Evolutionary conservation across 1,140 invertebrate species (phyloP).

Genomic region (Ooceraea biroi): DNA sequence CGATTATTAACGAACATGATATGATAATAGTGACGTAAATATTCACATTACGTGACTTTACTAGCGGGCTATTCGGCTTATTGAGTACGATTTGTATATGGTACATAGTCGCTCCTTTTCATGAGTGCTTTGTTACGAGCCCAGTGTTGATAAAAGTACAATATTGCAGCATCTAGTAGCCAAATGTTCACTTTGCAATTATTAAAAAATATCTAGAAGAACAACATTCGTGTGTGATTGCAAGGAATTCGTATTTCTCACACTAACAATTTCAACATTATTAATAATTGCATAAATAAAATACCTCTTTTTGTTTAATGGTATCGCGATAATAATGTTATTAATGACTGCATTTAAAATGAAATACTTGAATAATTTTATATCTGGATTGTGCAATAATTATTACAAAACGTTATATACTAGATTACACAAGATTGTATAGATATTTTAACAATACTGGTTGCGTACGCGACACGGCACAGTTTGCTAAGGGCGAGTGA

Average conservation of each 20-base stretch:
- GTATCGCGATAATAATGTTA: too few species aligned
- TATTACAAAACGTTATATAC: neutral
- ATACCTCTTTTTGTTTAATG: too few species aligned
- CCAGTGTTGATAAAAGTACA: constrained; percentile 33
- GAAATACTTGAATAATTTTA: neutral
- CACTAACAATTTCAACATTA: too few species aligned
- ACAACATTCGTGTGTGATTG: neutral
- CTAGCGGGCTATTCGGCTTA: neutral
- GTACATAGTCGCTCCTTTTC: neutral
- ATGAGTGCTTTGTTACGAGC: neutral
- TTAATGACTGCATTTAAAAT: too few species aligned
- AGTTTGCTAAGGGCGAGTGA: constrained; percentile 37
- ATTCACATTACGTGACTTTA: constrained; percentile 35
- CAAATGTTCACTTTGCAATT: neutral
- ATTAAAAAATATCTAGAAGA: neutral
- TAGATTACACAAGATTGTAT: constrained; percentile 12
- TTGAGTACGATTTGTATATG: constrained; percentile 10
- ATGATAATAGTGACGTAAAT: constrained; percentile 32
- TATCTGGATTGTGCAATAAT: neutral
- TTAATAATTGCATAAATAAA: too few species aligned
- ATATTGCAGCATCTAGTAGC: neutral
- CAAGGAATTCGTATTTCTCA: too few species aligned
- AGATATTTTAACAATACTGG: constrained; percentile 38
- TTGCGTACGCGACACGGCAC: neutral
- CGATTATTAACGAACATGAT: constrained; percentile 27